A percentile compares a stretch with the other conserved stretches of the same genome.
phyloP scores from a whole-genome alignment of 2,113 vertebrate genomes.

The Danionella cerebrum region DNA sequence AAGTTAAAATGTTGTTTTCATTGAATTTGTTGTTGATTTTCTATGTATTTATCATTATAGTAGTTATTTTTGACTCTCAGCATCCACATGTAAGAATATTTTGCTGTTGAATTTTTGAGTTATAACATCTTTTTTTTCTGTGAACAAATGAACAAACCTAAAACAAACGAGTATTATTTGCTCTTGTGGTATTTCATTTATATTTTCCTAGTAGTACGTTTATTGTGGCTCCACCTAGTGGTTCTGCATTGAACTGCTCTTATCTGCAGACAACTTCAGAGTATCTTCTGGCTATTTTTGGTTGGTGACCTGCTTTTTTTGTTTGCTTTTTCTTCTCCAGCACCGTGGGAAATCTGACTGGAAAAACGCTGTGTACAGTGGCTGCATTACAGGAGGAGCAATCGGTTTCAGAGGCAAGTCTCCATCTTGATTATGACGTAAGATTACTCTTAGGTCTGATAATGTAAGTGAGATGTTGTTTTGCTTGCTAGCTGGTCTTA shows the following conservation, averaged over 20 bases:
- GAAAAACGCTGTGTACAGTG: slow-evolving; percentile 93
- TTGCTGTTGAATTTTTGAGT: no score
- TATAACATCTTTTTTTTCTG: no score
- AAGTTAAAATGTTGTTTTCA: no score
- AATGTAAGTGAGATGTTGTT: background rate
- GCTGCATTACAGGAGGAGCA: slow-evolving; percentile 89
- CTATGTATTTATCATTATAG: no score
- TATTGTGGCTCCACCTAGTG: slow-evolving; percentile 1
- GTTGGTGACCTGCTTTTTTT: background rate
- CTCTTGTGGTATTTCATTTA: no score
- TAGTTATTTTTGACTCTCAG: no score
- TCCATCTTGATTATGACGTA: background rate
- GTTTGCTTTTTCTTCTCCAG: slow-evolving; percentile 53
- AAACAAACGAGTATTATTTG: no score
- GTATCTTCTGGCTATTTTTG: background rate
- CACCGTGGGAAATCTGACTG: slow-evolving; percentile 91
- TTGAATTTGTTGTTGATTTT: no score
- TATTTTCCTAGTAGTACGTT: no score
- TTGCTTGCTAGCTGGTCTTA: slow-evolving; percentile 73
- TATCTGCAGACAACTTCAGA: background rate
- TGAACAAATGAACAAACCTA: no score
- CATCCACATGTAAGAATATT: no score
- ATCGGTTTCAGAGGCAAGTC: slow-evolving; percentile 88
- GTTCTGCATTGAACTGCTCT: background rate
- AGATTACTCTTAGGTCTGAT: background rate